Conservation (phyloP, 2,113 vertebrate genomes). For the Probosciger aterrimus region DNA sequence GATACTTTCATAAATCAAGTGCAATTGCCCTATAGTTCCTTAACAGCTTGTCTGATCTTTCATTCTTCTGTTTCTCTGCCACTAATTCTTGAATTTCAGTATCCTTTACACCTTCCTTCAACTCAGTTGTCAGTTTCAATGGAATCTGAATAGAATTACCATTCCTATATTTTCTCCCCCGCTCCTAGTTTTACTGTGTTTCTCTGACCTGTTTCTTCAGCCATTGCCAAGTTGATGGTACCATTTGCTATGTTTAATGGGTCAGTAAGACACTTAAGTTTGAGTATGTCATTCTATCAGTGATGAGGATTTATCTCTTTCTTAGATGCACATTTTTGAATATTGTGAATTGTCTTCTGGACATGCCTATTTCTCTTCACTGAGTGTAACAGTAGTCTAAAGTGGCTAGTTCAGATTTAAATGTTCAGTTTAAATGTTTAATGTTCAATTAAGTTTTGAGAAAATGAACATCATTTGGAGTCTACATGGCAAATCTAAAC, state of each 20-base stretch:
- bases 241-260: background rate
- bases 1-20: background rate
- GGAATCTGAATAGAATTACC: background rate
- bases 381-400: background rate
- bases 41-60: background rate
- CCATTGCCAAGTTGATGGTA: background rate
- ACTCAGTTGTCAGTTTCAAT: background rate
- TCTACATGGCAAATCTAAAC: background rate
- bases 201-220: background rate
- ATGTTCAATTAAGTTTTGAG: slow-evolving; percentile 4
- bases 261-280: background rate
- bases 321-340: background rate
- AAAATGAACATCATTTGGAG: background rate
- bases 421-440: slow-evolving; percentile 5
- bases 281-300: background rate
- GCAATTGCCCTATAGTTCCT: background rate
- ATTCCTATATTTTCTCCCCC: background rate
- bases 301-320: background rate
- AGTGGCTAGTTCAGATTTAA: slow-evolving; percentile 1
- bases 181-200: background rate
- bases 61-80: background rate
- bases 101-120: background rate
- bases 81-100: background rate
- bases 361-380: background rate
- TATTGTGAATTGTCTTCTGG: background rate